Base-by-base conservation (phyloP, 2,888 invertebrate species). In the Philaethria dido region DNA sequence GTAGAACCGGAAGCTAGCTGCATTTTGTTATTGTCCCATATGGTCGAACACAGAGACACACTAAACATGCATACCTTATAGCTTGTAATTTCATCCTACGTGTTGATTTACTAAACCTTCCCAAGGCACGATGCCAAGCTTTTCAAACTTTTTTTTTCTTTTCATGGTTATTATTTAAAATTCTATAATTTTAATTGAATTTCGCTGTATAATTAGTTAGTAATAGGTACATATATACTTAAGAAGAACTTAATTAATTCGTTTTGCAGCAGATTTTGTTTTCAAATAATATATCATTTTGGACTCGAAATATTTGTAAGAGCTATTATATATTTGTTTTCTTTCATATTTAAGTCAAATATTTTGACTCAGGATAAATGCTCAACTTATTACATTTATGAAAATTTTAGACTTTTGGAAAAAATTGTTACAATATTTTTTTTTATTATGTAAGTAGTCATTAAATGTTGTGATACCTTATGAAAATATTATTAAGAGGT, bases 1-100 rank as follows among this genome's bases (percentile, higher is more conserved):
- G 8, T 16, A 50, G n/a, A 5, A 50, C n/a, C n/a, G 50, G 25
- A 25, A 50, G 22, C 22, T n/a, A 48, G 50, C 9, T 9, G 9
- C 25, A 52, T 52, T 29, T 52, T 25, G 50, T 52, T 52, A 16
- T 29, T 52, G 52, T 52, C 16, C 29, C 52, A 52, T 52, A 52
- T 52, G 52, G 52, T 29, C 11, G 29, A 16, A 52, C 52, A 52
- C 16, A 25, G 48, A 50, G 50, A 50, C 25, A 29, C 3, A n/a
- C n/a, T n/a, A 50, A 25, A 29, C 9, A 18, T 44, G 25, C 25
- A n/a, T 29, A 33, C 52, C 33, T 6, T 52, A 52, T 33, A 11
- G 52, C 16, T 33, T 16, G 33, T 29, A 33, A 29, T 52, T 29
- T 33, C 16, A n/a, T 16, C 16, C 29, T 29, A 16, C 29, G 0